phyloP scores from a whole-genome alignment of 2,888 invertebrate genomes.

The Dione juno region DNA sequence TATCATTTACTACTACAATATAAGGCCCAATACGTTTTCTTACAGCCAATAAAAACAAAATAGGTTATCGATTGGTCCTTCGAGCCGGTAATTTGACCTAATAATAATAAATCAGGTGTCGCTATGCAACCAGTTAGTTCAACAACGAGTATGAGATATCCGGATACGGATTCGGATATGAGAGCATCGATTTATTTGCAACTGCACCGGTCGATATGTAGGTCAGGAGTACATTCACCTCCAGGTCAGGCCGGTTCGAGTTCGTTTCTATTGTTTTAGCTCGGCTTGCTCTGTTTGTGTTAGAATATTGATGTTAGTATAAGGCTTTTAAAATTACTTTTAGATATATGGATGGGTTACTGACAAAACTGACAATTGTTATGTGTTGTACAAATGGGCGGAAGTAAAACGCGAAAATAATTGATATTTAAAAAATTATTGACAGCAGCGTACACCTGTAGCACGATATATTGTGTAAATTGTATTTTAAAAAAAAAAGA shows the following conservation, averaged over 20 bases:
- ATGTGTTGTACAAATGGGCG: too few species aligned
- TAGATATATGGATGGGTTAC: too few species aligned
- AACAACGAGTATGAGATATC: constrained; percentile 34
- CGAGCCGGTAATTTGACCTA: constrained; percentile 36
- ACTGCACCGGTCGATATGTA: constrained; percentile 56
- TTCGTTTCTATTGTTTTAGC: constrained; percentile 20
- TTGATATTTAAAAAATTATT: too few species aligned
- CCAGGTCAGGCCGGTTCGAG: constrained; percentile 39
- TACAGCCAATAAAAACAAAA: neutral
- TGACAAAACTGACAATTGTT: too few species aligned
- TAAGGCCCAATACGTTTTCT: neutral
- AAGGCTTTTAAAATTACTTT: neutral
- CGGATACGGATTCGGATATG: neutral
- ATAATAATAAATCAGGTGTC: constrained; percentile 43
- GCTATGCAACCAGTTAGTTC: constrained; percentile 35
- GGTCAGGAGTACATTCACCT: constrained; percentile 60
- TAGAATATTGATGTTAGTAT: neutral
- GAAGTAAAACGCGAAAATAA: too few species aligned
- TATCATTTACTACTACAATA: neutral
- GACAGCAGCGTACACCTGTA: too few species aligned
- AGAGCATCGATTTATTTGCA: constrained; percentile 50
- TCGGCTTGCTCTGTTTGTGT: neutral
- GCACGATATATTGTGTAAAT: too few species aligned
- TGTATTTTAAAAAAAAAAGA: too few species aligned
- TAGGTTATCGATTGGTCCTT: constrained; percentile 35